Conservation (phyloP, 2,888 invertebrate genomes). For the Oxyscelio sp. region DNA sequence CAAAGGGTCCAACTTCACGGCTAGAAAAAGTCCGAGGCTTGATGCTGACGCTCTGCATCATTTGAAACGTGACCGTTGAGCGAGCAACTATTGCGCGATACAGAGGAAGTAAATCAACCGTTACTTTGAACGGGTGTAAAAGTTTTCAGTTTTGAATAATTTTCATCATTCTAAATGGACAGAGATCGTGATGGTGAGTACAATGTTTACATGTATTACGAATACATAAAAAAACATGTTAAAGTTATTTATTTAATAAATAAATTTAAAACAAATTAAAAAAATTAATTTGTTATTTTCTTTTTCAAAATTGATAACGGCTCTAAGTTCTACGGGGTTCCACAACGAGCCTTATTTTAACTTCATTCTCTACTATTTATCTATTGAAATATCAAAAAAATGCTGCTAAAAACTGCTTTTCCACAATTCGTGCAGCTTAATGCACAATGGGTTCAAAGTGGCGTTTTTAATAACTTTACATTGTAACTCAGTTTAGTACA, state of each 20-base stretch:
- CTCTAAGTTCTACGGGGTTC: background rate
- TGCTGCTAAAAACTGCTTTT: slow-evolving; percentile 2
- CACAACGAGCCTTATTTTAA: background rate
- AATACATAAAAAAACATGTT: slow-evolving; percentile 10
- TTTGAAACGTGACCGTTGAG: slow-evolving; percentile 6
- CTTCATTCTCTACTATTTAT: slow-evolving; percentile 7
- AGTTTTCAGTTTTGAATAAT: background rate
- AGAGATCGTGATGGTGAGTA: slow-evolving; percentile 1
- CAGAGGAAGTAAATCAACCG: background rate
- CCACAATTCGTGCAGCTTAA: background rate
- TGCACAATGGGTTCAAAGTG: background rate
- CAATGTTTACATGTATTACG: slow-evolving; percentile 6
- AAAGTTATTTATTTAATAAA: slow-evolving; percentile 5
- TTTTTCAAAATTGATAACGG: slow-evolving; percentile 8
- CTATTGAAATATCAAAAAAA: slow-evolving; percentile 2
- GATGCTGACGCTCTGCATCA: background rate
- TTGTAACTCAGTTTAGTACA: background rate
- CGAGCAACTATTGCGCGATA: background rate
- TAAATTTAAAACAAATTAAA: background rate
- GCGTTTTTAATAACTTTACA: background rate
- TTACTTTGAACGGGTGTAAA: slow-evolving; percentile 1
- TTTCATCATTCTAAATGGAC: slow-evolving; percentile 7
- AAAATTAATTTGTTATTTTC: slow-evolving; percentile 1
- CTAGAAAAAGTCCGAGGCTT: slow-evolving; percentile 6
- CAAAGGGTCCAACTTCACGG: background rate